Conservation (phyloP, 2,797 vertebrate species). For the Psittacula derbiana region DNA sequence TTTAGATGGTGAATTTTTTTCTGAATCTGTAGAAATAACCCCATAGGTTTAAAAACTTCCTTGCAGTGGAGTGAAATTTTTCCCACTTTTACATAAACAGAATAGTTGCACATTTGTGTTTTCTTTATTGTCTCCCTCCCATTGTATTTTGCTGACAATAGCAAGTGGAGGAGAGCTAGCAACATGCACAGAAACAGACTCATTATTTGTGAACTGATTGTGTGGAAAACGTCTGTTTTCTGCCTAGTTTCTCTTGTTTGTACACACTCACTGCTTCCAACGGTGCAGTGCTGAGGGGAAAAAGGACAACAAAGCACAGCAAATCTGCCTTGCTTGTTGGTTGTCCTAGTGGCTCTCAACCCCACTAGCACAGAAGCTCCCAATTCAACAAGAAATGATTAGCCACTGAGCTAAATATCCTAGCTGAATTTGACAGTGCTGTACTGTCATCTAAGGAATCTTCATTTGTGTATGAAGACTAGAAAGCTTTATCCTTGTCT, state of each 20-base stretch:
- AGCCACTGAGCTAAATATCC: neutral
- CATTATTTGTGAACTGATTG: conserved; percentile 31
- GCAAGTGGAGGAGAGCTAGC: neutral
- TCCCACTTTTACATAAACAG: neutral
- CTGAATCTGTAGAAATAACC: neutral
- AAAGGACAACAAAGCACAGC: neutral
- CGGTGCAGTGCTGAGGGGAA: neutral
- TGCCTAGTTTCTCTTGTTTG: conserved; percentile 41
- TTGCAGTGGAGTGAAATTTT: neutral
- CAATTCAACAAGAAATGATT: neutral
- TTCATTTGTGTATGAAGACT: neutral
- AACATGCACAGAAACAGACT: neutral
- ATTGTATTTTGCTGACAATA: neutral
- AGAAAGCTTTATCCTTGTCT: neutral
- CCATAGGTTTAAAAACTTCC: neutral
- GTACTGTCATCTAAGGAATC: neutral
- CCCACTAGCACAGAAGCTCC: neutral
- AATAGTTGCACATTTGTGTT: neutral
- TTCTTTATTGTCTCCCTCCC: neutral
- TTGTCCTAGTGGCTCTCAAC: neutral
- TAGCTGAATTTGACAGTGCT: neutral
- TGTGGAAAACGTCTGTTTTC: conserved; percentile 37
- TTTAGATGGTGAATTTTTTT: neutral
- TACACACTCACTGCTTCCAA: neutral
- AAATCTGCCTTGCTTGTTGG: neutral